These are phyloP conservation scores for Drosophila ambigua DNA, from an alignment of 1,140 invertebrate genomes.

Conservation along the genomic window DNA sequence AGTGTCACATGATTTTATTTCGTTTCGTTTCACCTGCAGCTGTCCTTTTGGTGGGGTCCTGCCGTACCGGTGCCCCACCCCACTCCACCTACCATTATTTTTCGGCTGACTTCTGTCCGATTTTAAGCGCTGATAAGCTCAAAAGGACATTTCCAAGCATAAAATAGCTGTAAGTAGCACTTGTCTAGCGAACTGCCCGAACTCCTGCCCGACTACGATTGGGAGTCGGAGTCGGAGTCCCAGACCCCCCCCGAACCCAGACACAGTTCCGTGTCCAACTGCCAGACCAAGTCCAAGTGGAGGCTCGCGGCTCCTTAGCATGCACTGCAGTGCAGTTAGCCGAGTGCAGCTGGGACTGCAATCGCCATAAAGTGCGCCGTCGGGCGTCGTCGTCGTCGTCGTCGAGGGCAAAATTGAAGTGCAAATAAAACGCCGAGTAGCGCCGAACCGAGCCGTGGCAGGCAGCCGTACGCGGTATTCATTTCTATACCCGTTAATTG, in stretches of 20 bases:
- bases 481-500: too few relatives aligned
- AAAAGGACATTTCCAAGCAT: constrained; percentile 76
- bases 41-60: constrained; percentile 48
- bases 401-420: constrained; percentile 79
- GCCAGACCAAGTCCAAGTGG: constrained; percentile 34
- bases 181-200: constrained; percentile 58
- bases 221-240: constrained; percentile 5
- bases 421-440: constrained; percentile 76
- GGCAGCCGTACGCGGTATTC: too few relatives aligned
- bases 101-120: constrained; percentile 69
- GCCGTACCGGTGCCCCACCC: background rate
- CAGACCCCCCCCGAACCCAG: background rate
- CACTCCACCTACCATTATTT: constrained; percentile 51
- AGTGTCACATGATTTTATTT: constrained; percentile 82
- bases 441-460: constrained; percentile 1
- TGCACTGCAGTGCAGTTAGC: constrained; percentile 74
- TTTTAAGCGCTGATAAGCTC: constrained; percentile 71
- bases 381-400: constrained; percentile 41
- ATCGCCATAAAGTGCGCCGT: constrained; percentile 75
- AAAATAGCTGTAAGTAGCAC: constrained; percentile 79
- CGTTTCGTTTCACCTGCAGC: constrained; percentile 68
- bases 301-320: constrained; percentile 38
- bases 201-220: too few relatives aligned
- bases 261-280: background rate
- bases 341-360: constrained; percentile 77